Base-by-base conservation (phyloP, 2,888 invertebrate genomes). In the Synanthedon andrenaeformis region DNA sequence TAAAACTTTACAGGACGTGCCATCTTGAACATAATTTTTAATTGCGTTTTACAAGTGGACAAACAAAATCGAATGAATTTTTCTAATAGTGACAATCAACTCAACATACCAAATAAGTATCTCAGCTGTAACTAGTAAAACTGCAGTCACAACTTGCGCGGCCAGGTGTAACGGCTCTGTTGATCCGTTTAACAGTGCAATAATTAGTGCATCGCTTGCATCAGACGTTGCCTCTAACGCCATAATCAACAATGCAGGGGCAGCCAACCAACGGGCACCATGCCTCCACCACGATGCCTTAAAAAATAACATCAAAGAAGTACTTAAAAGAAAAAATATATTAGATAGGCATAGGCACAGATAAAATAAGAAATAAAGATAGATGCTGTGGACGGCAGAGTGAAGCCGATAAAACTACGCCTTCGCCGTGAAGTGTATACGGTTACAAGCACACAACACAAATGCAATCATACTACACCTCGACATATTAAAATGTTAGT, bases 201-300 rank as follows among this genome's bases (percentile, higher is more conserved):
- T 76, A 1, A 87, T 66, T 64, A 84, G 61, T 0, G 83, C 79
- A 52, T 87, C 86, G 41, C 85, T 79, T 0, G 81, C 74, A 55
- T 87, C 86, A 0, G 86, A 84, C 0, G 83, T 76, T 0, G 75
- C 77, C 53, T 87, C 86, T 4, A 85, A 60, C 1, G 86, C 85
- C 0, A 80, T 72, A 23, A 86, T 80, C 11, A 87, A 64, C 19
- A 87, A 62, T 2, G 86, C 86, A 0, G 86, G 86, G 1, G 79
- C 85, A 0, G 83, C 85, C 53, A 86, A 58, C 86, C 86, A 87
- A 0, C 82, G 76, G 0, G 79, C 80, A 0, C 86, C 86, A 4
- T 77, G 79, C n/a, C 78, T 75, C 81, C 81, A 82, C 86, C 86
- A 85, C 0, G 86, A 79, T 65, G 80, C 81, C 85, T 83, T 52